Base-by-base conservation (phyloP, 2,113 vertebrate species). In the Maylandia zebra region DNA sequence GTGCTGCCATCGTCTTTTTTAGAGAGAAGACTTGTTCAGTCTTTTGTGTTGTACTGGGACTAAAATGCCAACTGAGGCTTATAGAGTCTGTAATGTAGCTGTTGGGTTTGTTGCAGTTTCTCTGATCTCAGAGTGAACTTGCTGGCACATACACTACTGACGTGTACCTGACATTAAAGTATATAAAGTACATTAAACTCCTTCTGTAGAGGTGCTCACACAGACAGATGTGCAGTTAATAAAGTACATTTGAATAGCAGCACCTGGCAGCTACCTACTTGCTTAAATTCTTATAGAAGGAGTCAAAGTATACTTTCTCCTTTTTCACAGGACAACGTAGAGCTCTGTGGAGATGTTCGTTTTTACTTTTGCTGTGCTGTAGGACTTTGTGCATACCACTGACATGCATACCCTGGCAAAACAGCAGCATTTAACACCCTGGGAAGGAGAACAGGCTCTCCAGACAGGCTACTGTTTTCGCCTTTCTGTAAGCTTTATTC, bases 1-100 rank as follows among this genome's bases (percentile, higher is more conserved):
- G 36, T 43, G 1, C 38, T 71, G 5, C n/a, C 3, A 71, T 24
- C 0, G 2, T 71, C 66, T 22, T 43, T 69, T 69, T 69, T 71
- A 24, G 36, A 71, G 38, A 71, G 38, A 43, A 14, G n/a, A 71
- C n/a, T 43, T 71, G 12, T 71, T 71, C 64, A 27, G 38, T 71
- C n/a, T 4, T 43, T 71, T 43, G 38, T 16, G 13, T 16, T 24
- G n/a, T 24, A 14, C 66, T 69, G 34, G 19, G 19, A 69, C 34
- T 38, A 69, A 41, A 38, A 69, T 69, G 10, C 7, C 2, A 69
- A n/a, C 34, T 69, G 1, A 38, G 34, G 34, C 61, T n/a, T 38
- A n/a, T 69, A 38, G 10, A 69, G 34, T 38, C 19, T 13, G 19
- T 22, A n/a, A 66, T 66, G 61, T 69, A 69, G 61, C 1, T 38